Evolutionary conservation across 2,888 invertebrate species (phyloP).

Genomic region (Ochlodes sylvanus): DNA sequence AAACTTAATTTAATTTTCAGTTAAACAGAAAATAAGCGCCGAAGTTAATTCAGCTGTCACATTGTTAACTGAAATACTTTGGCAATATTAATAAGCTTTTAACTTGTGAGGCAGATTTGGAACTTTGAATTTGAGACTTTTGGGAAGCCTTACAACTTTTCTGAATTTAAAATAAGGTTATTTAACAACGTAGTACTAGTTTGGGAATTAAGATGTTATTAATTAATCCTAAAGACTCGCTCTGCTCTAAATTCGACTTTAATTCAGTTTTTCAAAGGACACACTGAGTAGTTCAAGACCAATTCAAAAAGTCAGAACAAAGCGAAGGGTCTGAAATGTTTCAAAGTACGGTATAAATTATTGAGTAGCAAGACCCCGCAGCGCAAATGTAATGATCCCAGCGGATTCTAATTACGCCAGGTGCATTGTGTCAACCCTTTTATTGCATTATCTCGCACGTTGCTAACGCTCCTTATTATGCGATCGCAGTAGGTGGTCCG

Average conservation of each 20-base stretch:
- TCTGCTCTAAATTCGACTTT: no score
- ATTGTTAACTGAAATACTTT: slow-evolving; percentile 20
- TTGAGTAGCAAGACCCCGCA: slow-evolving; percentile 17
- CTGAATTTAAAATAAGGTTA: neutral
- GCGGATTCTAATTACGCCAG: slow-evolving; percentile 30
- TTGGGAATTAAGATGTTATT: no score
- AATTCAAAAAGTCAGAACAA: no score
- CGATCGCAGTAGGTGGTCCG: slow-evolving; percentile 23
- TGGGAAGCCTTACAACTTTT: neutral
- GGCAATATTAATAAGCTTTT: slow-evolving; percentile 13
- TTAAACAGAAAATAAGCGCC: slow-evolving; percentile 28
- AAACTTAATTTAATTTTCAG: slow-evolving; percentile 30
- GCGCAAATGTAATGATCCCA: slow-evolving; percentile 28
- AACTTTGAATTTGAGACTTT: slow-evolving; percentile 1
- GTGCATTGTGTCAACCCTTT: slow-evolving; percentile 31
- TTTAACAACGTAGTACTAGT: neutral
- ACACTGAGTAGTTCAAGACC: no score
- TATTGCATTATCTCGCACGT: slow-evolving; percentile 34
- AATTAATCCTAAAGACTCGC: no score
- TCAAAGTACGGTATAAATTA: neutral
- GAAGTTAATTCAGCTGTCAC: slow-evolving; percentile 24
- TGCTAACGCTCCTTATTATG: slow-evolving; percentile 26
- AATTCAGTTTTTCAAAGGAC: no score
- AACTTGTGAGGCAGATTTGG: slow-evolving; percentile 6
- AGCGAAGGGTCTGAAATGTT: no score